phyloP scores from a whole-genome alignment of 1,140 invertebrate genomes.

The Zaprionus nigranus region DNA sequence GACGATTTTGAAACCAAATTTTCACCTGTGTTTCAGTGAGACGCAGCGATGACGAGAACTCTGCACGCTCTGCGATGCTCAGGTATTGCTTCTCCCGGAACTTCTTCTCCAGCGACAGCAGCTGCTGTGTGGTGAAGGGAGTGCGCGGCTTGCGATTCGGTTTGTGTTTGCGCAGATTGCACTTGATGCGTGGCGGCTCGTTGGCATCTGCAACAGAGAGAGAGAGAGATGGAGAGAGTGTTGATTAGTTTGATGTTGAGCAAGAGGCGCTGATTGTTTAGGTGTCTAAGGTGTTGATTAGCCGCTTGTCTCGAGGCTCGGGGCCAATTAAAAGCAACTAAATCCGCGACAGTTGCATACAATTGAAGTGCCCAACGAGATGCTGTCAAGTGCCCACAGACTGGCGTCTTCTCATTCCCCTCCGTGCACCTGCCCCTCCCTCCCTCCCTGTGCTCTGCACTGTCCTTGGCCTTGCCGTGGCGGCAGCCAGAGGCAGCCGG shows the following conservation, averaged over 20 bases:
- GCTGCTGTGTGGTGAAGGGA: slow-evolving; percentile 98
- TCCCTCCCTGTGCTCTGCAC: slow-evolving; percentile 1
- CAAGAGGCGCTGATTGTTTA: not conserved
- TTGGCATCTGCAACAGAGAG: slow-evolving; percentile 73
- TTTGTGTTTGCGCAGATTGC: slow-evolving; percentile 96
- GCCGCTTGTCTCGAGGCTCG: slow-evolving; percentile 2
- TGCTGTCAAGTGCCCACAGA: slow-evolving; percentile 55
- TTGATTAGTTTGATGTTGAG: slow-evolving; percentile 31
- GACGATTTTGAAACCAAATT: slow-evolving; percentile 99
- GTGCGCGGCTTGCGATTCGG: slow-evolving; percentile 98
- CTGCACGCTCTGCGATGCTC: slow-evolving; percentile 97
- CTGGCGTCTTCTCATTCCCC: not conserved
- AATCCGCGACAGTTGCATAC: slow-evolving; percentile 57
- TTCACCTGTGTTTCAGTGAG: slow-evolving; percentile 98
- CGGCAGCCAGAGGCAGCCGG: slow-evolving; percentile 50
- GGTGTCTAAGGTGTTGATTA: slow-evolving; percentile 16
- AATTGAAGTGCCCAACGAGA: slow-evolving; percentile 66
- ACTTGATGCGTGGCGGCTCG: slow-evolving; percentile 94
- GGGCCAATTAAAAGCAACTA: slow-evolving; percentile 49
- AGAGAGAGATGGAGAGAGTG: slow-evolving; percentile 16
- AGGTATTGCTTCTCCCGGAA: slow-evolving; percentile 98
- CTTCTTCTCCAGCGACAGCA: slow-evolving; percentile 97
- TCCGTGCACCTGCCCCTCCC: not conserved
- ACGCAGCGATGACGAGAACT: slow-evolving; percentile 96
- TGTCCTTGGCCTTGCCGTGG: slow-evolving; percentile 75